Evolutionary conservation across 1,140 invertebrate species (phyloP), one percentile per base, ranked within the genome.

Genomic region (Olivierus martensii): DNA sequence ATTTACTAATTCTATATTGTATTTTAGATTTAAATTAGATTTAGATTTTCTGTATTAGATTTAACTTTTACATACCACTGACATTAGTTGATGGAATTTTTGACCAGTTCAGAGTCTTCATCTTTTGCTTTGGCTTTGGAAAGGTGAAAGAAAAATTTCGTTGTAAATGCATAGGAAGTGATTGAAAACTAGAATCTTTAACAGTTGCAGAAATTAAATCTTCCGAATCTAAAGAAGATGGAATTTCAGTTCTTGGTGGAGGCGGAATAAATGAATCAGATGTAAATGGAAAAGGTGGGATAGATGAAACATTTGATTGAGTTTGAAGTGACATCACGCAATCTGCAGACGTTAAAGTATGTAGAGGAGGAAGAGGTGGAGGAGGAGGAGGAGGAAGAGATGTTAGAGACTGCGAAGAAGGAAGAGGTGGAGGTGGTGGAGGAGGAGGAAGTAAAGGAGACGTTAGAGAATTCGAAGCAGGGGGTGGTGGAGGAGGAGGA

Each of bases 31-130:
- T n/a, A n/a, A n/a, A n/a, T n/a, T n/a, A n/a, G n/a, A n/a, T n/a
- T n/a, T n/a, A n/a, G n/a, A n/a, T n/a, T n/a, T n/a, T n/a, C n/a
- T n/a, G n/a, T n/a, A n/a, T n/a, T n/a, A n/a, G n/a, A n/a, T n/a
- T n/a, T n/a, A n/a, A n/a, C n/a, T 28, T 28, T 28, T 53, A 47
- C 34, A 58, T 49, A 54, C 45, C 35, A 57, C 44, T 43, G 12
- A 58, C 48, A 37, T 57, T 51, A 15, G 81, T 81, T 67, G 80
- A 83, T 4, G 87, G 85, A 61, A 93, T 89, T 68, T 90, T 90
- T 64, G 85, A 87, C 87, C 88, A 91, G 66, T 93, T 92, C 53
- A 92, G 81, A 3, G 87, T 89, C 69, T 89, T 88, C 87, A 92
- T 90, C 67, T 90, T 90, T 14, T 82, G 77, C 67, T 84, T 85